These are phyloP conservation scores for Artibeus lituratus DNA, from an alignment of 2,797 vertebrate species.

Conservation along the genomic window DNA sequence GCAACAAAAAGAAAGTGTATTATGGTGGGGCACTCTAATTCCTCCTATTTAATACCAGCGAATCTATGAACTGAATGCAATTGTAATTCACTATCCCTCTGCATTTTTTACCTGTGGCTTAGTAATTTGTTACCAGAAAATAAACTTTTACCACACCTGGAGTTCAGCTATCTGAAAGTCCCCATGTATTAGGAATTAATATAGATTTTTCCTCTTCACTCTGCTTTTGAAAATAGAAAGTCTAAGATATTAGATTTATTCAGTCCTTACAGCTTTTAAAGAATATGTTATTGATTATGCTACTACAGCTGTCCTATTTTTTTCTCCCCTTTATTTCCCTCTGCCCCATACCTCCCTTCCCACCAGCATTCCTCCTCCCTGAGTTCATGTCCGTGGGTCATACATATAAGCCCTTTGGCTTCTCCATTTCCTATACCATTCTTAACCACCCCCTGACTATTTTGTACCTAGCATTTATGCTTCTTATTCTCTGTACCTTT, in stretches of 20 bases:
- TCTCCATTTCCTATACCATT: no score
- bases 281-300: no score
- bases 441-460: no score
- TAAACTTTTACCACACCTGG: not conserved
- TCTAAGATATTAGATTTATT: not conserved
- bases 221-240: slow-evolving; percentile 5
- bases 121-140: slow-evolving; percentile 1
- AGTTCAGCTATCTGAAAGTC: not conserved
- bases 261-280: not conserved
- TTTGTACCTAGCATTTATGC: no score
- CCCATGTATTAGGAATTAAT: not conserved
- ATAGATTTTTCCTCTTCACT: not conserved
- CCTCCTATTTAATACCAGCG: not conserved
- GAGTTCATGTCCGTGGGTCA: no score
- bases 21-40: not conserved
- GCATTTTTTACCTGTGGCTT: not conserved
- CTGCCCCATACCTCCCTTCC: no score
- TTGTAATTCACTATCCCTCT: not conserved
- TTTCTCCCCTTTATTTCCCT: no score
- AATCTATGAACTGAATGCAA: not conserved
- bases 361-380: no score
- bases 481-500: no score
- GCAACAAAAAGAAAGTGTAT: not conserved
- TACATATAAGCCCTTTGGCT: no score
- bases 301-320: no score